Evolutionary conservation across 2,797 vertebrate genomes (phyloP).

Genomic region (Pygocentrus nattereri): DNA sequence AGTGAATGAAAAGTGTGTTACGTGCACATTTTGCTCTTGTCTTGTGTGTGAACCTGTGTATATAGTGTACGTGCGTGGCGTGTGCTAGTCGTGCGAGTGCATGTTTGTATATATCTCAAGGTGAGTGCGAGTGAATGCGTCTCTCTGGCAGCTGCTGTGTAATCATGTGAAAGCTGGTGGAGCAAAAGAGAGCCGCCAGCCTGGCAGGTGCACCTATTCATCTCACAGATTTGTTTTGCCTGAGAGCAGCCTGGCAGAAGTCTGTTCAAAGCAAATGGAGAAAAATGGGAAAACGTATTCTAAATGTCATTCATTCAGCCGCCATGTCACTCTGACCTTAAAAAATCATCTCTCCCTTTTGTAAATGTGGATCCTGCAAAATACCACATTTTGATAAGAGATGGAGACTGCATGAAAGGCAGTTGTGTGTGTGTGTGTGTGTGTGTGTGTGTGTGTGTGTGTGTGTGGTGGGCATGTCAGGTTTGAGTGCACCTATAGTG

Average conservation of each 20-base stretch:
- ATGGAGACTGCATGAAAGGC: conserved; percentile 72
- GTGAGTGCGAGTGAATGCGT: conserved; percentile 50
- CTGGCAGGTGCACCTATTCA: conserved; percentile 61
- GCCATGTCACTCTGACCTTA: conserved; percentile 85
- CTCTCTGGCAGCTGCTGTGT: conserved; percentile 58
- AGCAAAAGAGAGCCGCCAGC: conserved; percentile 51
- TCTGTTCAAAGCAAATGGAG: conserved; percentile 75
- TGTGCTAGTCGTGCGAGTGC: conserved; percentile 4
- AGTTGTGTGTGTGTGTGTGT: conserved; percentile 54
- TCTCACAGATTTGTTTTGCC: conserved; percentile 63
- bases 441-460: conserved; percentile 54
- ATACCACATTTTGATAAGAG: conserved; percentile 83
- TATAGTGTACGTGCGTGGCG: conserved; percentile 23
- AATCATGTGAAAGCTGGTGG: conserved; percentile 62
- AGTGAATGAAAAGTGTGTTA: conserved; percentile 20
- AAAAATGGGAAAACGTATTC: conserved; percentile 83
- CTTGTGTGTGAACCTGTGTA: not conserved
- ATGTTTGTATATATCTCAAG: conserved; percentile 41
- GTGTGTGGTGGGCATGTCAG: conserved; percentile 17
- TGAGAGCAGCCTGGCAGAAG: conserved; percentile 56
- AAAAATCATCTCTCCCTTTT: conserved; percentile 83
- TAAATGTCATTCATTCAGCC: conserved; percentile 89
- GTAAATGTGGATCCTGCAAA: conserved; percentile 83
- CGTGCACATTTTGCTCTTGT: not conserved
- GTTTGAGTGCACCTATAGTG: not conserved